Conservation (phyloP, 1,140 invertebrate genomes). For the Drosophila elegans region DNA sequence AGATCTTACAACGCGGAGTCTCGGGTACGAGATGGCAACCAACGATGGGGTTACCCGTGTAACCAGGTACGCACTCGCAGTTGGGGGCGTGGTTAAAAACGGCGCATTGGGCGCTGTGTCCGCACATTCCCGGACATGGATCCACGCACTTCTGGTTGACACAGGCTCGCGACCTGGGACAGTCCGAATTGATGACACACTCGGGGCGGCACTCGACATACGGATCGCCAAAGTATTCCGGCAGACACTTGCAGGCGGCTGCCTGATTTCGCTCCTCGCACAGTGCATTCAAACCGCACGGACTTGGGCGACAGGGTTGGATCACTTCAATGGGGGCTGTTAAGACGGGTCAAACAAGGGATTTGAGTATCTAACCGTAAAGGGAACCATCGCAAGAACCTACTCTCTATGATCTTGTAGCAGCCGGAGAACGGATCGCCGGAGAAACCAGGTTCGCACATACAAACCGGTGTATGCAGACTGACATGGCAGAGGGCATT, state of each 20-base stretch:
- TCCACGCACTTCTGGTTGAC: conserved; percentile 93
- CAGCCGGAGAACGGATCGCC: conserved; percentile 91
- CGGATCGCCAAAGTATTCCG: conserved; percentile 90
- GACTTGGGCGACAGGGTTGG: conserved; percentile 88
- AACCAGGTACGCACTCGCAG: conserved; percentile 91
- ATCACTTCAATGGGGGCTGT: conserved; percentile 85
- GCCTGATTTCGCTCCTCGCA: conserved; percentile 91
- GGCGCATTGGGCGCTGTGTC: conserved; percentile 92
- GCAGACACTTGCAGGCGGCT: conserved; percentile 89
- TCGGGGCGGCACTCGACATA: conserved; percentile 91
- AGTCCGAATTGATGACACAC: conserved; percentile 92
- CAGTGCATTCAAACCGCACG: conserved; percentile 92
- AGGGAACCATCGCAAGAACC: conserved; percentile 47
- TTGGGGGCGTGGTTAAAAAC: conserved; percentile 93
- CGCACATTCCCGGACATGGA: conserved; percentile 92
- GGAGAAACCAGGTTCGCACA: conserved; percentile 88
- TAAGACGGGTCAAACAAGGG: conserved; percentile 13
- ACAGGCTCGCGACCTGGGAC: conserved; percentile 90
- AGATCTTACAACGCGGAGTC: conserved; percentile 59
- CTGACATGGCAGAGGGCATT: conserved; percentile 89
- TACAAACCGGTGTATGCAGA: conserved; percentile 89
- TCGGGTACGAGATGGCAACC: conserved; percentile 86
- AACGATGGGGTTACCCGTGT: conserved; percentile 90
- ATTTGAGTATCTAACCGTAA: conserved; percentile 25
- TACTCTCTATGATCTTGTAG: conserved; percentile 86